Evolutionary conservation across 1,140 invertebrate species (phyloP), one percentile per base, ranked within the genome.

Genomic region (Drosophila repletoides): DNA sequence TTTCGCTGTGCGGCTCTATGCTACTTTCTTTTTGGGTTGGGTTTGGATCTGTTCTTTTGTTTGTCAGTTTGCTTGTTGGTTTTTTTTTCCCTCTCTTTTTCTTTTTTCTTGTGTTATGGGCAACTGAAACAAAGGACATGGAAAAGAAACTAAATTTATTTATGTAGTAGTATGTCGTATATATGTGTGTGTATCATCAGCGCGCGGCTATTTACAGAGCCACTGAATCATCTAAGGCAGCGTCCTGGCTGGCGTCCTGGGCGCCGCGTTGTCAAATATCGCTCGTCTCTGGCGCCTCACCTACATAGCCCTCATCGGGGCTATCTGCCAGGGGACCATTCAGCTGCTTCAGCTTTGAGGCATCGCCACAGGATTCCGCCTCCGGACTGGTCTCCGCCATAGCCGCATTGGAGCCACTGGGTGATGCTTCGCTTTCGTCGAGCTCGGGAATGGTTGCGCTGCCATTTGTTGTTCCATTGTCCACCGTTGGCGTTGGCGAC

Each of bases 261-360:
- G 48, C 60, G 60, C 52, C 55, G 49, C 56, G 61, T 38, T 86
- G 92, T 93, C 93, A 93, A 89, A 93, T 93, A 72, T 93, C 92
- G 74, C 92, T 92, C 45, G 84, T 88, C 88, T 91, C 91, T 36
- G 90, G 89, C 3, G 90, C 93, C 81, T 96, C 95, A 19, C 95
- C 95, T 34, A 95, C 95, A 88, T 96, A 97, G 1, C 96, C 96
- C 88, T 97, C 96, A 88, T 97, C 96, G 3, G 95, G 95, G 88
- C 95, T 96, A 72, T 97, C 95, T 2, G 94, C 94, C 67, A 95
- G 92, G n/a, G 93, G 92, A 56, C 93, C 94, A 56, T 91, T 91
- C 12, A 87, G 68, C 46, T 87, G 88, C 55, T 71, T 87, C 5
- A 90, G 67, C 66, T 89, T 89, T n/a, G 65, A 59, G 19, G 77